phyloP scores from a whole-genome alignment of 92 coral and sea anemone genomes.

The Muricea muricata region DNA sequence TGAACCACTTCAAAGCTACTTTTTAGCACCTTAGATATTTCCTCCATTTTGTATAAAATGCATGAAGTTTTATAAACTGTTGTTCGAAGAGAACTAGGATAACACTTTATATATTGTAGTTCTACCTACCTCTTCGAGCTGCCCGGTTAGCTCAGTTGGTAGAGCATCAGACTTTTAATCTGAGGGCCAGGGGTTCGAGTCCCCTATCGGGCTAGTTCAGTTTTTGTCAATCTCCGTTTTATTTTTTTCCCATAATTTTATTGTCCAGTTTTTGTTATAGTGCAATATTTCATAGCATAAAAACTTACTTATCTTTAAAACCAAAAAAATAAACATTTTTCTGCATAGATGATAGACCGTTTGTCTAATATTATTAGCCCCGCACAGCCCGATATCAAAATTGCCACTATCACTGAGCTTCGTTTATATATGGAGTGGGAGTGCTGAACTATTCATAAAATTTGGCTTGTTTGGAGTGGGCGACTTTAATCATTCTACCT shows the following conservation, averaged over 20 bases:
- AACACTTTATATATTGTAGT: background rate
- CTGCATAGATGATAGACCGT: too few species aligned
- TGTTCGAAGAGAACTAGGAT: too few species aligned
- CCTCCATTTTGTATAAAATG: constrained; percentile 32
- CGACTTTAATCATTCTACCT: too few species aligned
- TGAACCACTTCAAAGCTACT: background rate
- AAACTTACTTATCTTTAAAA: too few species aligned
- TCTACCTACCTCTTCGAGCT: background rate
- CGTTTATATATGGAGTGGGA: too few species aligned
- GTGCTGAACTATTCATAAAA: too few species aligned
- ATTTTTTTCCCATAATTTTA: background rate
- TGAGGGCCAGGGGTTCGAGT: constrained; percentile 99
- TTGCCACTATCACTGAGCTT: too few species aligned
- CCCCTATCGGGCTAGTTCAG: constrained; percentile 95
- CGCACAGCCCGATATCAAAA: too few species aligned
- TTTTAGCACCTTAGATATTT: background rate
- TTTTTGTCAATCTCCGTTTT: background rate
- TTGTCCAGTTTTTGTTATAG: background rate
- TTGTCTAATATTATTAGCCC: too few species aligned
- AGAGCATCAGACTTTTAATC: constrained; percentile 99
- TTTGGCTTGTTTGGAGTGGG: too few species aligned
- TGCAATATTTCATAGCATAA: background rate
- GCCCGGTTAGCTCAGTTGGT: constrained; percentile 99
- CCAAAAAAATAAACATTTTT: too few species aligned
- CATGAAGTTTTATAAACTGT: too few species aligned